Evolutionary conservation across 2,888 invertebrate species (phyloP), one percentile per base, ranked within the genome.

Genomic region (Yponomeuta plumbellus): DNA sequence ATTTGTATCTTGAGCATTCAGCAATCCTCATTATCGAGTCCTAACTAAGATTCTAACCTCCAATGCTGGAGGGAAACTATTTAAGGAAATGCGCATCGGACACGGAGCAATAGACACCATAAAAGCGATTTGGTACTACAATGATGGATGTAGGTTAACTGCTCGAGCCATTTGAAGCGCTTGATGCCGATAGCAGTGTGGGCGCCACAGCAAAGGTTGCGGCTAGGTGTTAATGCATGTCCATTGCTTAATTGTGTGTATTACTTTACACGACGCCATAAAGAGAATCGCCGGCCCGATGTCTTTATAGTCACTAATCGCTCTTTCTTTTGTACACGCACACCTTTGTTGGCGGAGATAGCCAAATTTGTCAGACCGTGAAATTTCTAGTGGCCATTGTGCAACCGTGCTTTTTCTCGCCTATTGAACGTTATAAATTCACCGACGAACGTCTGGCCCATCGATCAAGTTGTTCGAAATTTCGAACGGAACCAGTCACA

Each of bases 151-250:
- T 84, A 78, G 85, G 85, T 83, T 84, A 80, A 79, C 82, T 79
- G 80, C 80, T 81, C 76, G 79, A 75, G 40, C 40, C 44, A 40
- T 63, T 63, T 63, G 75, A 74, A 70, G 73, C 72, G 76, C 73
- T 73, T 72, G 73, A 74, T 76, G 75, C 72, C 74, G 75, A 77
- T 76, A 74, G 71, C 76, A 73, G 83, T 81, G 89, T 88, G 87
- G 90, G 89, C 78, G 85, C 80, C 26, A 23, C 22, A 58, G 62
- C 56, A 72, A 76, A 77, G 71, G 78, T 79, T 78, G 80, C 77
- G 76, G 74, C 78, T 78, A 89, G 86, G 89, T 89, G 88, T 85
- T 90, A 89, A 90, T 89, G 88, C 78, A 86, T 78, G 80, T 80
- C 83, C 82, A 85, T 89, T 87, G 87, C 88, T 83, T 88, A 88